A percentile compares a stretch with the other conserved stretches of the same genome.
Conservation (phyloP, 1,140 invertebrate species). For the Geopemphigus sp. region DNA sequence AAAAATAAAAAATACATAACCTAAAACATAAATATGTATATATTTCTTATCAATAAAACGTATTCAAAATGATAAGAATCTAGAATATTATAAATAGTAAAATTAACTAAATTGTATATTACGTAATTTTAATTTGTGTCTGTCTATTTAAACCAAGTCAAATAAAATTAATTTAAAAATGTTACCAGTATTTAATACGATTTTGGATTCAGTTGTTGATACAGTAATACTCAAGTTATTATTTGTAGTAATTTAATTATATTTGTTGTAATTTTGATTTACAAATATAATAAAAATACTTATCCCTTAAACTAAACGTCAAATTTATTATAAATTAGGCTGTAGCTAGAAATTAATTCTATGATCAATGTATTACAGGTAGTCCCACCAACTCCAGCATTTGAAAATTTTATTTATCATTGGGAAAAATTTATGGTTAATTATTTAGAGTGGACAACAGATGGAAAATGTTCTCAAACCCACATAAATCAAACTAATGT, state of each 20-base stretch:
- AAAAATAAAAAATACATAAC: not conserved
- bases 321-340: no score
- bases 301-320: no score
- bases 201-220: slow-evolving; percentile 38
- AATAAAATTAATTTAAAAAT: not conserved
- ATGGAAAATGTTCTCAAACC: slow-evolving; percentile 34
- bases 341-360: not conserved
- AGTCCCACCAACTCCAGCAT: slow-evolving; percentile 29
- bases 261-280: not conserved
- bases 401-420: slow-evolving; percentile 42
- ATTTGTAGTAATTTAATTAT: not conserved
- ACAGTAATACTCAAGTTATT: slow-evolving; percentile 4
- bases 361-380: slow-evolving; percentile 7
- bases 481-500: slow-evolving; percentile 18
- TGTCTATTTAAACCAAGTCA: not conserved
- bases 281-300: not conserved
- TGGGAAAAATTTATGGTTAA: slow-evolving; percentile 44
- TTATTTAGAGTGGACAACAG: slow-evolving; percentile 36
- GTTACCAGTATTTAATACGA: slow-evolving; percentile 35
- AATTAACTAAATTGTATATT: no score
- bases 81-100: not conserved
- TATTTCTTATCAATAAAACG: not conserved
- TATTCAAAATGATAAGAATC: no score
- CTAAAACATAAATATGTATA: slow-evolving; percentile 2
- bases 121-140: no score